Conservation (phyloP, 2,797 vertebrate genomes). For the Malurus leucopterus region DNA sequence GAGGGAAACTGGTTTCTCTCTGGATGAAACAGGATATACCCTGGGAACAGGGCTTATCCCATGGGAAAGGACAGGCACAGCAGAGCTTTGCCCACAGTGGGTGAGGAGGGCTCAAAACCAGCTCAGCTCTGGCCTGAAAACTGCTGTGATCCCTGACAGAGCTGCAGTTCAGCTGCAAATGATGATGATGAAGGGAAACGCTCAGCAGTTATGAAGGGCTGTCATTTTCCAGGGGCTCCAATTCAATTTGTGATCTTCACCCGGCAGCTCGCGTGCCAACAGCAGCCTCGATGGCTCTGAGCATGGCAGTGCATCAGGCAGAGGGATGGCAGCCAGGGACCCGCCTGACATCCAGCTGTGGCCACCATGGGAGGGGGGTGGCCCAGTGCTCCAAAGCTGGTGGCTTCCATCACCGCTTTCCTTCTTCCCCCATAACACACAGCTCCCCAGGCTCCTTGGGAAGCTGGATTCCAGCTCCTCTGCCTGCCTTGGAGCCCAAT, state of each 20-base stretch:
- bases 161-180: not conserved
- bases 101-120: not conserved
- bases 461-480: not conserved
- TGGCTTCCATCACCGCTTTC: not conserved
- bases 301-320: fast-evolving
- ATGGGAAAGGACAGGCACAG: not conserved
- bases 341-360: not conserved
- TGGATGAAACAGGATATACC: not conserved
- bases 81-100: fast-evolving
- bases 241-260: not conserved
- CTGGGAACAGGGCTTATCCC: not conserved
- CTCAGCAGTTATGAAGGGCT: not conserved
- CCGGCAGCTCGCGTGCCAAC: not conserved
- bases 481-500: not conserved
- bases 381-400: not conserved
- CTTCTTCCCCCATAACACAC: not conserved
- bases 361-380: not conserved
- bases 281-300: not conserved
- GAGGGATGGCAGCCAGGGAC: not conserved
- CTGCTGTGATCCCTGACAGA: not conserved
- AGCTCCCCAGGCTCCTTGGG: not conserved
- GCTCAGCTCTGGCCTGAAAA: not conserved
- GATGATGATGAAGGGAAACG: not conserved
- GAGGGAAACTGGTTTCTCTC: not conserved
- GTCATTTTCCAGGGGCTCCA: not conserved